Evolutionary conservation across 1,140 invertebrate genomes (phyloP).

Genomic region (Listronotus bonariensis): DNA sequence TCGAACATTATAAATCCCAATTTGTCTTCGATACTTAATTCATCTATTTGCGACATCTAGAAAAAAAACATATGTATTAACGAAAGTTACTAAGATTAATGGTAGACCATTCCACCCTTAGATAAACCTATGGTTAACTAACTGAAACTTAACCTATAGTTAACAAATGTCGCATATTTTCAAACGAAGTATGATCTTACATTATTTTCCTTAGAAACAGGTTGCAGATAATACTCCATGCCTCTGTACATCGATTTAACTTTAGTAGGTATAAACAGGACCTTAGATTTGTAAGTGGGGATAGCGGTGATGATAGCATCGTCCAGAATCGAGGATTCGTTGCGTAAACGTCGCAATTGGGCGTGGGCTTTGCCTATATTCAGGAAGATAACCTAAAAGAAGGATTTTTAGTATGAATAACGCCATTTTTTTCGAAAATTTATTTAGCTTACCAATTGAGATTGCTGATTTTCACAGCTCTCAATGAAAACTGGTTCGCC

Average conservation of each 20-base stretch:
- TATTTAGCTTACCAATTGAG: conserved; percentile 71
- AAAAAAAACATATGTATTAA: conserved; percentile 25
- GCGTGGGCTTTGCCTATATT: conserved; percentile 86
- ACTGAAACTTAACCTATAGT: too few species aligned
- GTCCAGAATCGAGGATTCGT: conserved; percentile 81
- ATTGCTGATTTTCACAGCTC: conserved; percentile 83
- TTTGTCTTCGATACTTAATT: conserved; percentile 64
- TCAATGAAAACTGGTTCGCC: conserved; percentile 87
- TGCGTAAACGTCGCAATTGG: conserved; percentile 85
- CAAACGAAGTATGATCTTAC: conserved; percentile 14
- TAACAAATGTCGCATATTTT: too few species aligned
- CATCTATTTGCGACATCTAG: conserved; percentile 41
- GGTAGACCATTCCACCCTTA: too few species aligned
- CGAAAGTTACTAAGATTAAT: too few species aligned
- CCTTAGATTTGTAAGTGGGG: conserved; percentile 84
- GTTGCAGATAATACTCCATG: conserved; percentile 62
- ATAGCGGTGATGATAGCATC: conserved; percentile 89
- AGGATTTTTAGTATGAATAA: too few species aligned
- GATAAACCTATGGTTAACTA: too few species aligned
- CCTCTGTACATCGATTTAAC: conserved; percentile 61
- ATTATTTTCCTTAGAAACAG: conserved; percentile 34
- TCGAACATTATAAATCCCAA: conserved; percentile 97
- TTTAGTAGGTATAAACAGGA: conserved; percentile 76
- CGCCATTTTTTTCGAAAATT: too few species aligned
- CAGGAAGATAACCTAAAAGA: conserved; percentile 65